A percentile compares a stretch with the other conserved stretches of the same genome.
Conservation (phyloP, 2,113 vertebrate species). For the Neoarius graeffei region DNA sequence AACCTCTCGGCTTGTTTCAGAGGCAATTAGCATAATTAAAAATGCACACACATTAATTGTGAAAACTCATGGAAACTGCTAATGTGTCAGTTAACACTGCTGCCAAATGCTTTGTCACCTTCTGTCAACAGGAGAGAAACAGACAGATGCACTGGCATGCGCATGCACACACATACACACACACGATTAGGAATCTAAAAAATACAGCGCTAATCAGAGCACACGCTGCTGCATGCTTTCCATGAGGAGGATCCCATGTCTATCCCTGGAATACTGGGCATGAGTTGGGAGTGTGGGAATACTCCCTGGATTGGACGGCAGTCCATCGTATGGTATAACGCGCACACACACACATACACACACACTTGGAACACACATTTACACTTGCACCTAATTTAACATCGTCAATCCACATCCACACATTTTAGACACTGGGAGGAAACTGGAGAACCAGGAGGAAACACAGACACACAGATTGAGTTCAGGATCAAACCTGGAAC, state of each 20-base stretch:
- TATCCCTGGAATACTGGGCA: not conserved
- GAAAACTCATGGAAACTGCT: slow-evolving; percentile 93
- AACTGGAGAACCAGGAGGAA: not conserved
- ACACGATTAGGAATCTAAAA: not conserved
- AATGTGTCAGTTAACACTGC: slow-evolving; percentile 92
- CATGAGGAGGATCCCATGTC: not conserved
- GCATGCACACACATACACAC: slow-evolving; percentile 4
- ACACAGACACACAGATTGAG: not conserved
- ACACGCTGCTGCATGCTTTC: not conserved
- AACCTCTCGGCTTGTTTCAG: slow-evolving; percentile 87
- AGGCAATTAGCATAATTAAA: slow-evolving; percentile 97
- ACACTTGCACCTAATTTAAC: too few species aligned
- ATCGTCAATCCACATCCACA: not conserved
- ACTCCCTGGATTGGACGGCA: not conserved
- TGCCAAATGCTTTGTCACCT: slow-evolving; percentile 87
- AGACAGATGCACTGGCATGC: slow-evolving; percentile 52
- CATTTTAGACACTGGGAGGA: not conserved
- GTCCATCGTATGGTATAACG: not conserved
- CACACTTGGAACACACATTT: not conserved
- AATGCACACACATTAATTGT: slow-evolving; percentile 99
- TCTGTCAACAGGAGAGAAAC: slow-evolving; percentile 71
- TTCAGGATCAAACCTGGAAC: not conserved
- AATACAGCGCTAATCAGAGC: not conserved
- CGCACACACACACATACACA: not conserved
- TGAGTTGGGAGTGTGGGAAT: not conserved